Base-by-base conservation (phyloP, 1,140 invertebrate species). In the Antheraea pernyi region DNA sequence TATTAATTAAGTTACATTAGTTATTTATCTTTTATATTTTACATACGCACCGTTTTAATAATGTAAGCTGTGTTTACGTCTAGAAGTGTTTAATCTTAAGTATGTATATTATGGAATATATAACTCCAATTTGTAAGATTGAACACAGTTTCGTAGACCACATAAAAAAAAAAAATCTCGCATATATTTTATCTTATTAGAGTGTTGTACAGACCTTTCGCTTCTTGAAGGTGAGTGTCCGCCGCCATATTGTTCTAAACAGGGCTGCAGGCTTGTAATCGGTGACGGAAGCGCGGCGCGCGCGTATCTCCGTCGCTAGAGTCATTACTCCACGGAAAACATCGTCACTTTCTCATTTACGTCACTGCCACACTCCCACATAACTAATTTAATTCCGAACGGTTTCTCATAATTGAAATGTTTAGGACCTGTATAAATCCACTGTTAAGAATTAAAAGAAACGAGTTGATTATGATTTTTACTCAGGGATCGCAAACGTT, bases 171-270 rank as follows among this genome's bases (percentile, higher is more conserved):
- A 39, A 39, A 39, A 39, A 39, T 39, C 37, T 39, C 9, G 5
- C 5, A 39, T 42, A 42, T 60, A 19, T 13, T 30, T 61, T 9
- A 0, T 11, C 19, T 36, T 19, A 19, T 18, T 65, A 39, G 4
- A 7, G 16, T 53, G 0, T 18, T 4, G n/a, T 37, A 65, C 76
- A 83, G 69, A 88, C 87, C 84, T 85, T 91, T 60, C 75, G 82
- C 64, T 79, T 88, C 77, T 81, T 87, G 80, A 86, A 85, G 0
- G 87, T 85, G 36, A 91, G 65, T 11, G 87, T 91, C 18, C 89
- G 73, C 61, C 79, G 65, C 89, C 89, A 91, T 88, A 91, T 81
- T 74, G 86, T 76, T 37, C 87, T 79, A 19, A 91, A 65, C 19
- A 91, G 76, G 36, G 76, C 76, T 8, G 77, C 69, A 0, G 87